Base-by-base conservation (phyloP, 2,888 invertebrate genomes). In the Ennomos fuscantarius region DNA sequence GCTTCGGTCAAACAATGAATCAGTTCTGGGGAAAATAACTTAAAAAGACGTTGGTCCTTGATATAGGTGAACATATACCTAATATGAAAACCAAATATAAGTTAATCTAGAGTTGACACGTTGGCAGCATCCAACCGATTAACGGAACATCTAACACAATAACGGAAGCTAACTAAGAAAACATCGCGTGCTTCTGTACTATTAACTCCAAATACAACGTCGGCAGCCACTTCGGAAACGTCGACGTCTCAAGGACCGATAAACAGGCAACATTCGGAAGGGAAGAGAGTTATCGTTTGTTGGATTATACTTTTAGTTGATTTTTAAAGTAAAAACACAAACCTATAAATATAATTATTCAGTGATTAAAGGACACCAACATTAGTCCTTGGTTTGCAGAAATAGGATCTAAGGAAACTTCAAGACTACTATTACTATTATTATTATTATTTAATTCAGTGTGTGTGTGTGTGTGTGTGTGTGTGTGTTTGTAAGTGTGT, bases 101-200 rank as follows among this genome's bases (percentile, higher is more conserved):
- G 6, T 3, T 6, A 24, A 24, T 24, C 24, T 24, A 6, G 44
- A 6, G 6, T 33, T 43, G 41, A 13, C 24, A 39, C 12, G 43
- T 36, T 37, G 6, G 34, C 36, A 50, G 41, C 49, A 41, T 40
- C 50, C 13, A 46, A 13, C 24, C 8, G 33, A n/a, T 24, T 44
- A 56, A 45, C 47, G 42, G 42, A 51, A 34, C 36, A 47, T 42
- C 33, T 56, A 47, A 40, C 49, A 44, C 43, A 44, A 48, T 44
- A 58, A 48, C 48, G 52, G 57, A 58, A 48, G 35, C 37, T n/a
- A n/a, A 32, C 46, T n/a, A 44, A 11, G 57, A 48, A 58, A 52
- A 52, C 48, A 52, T 58, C 13, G 57, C 57, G 52, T 52, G 57
- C 35, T 50, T 10, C 34, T 12, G 10, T 33, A 9, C 32, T 37